Base-by-base conservation (phyloP, 1,140 invertebrate species). In the Battus philenor region DNA sequence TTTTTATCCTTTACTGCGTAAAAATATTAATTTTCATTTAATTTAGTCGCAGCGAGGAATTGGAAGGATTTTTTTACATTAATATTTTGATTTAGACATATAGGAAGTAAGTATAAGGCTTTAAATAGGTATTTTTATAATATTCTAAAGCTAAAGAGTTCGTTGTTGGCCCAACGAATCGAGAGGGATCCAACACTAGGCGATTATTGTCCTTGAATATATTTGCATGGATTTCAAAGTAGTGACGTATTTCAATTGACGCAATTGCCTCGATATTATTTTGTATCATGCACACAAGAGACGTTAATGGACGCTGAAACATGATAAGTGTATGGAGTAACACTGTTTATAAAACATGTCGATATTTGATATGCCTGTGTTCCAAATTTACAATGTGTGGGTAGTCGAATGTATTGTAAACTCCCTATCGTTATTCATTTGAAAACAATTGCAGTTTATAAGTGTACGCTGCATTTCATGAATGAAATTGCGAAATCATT, bases 181-280 rank as follows among this genome's bases (percentile, higher is more conserved):
- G 12, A 30, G 5, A n/a, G 27, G 27, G 27, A 10, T 11, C 9
- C n/a, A 7, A 9, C 24, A 27, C 6, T 12, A 22, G 4, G 24
- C 22, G 38, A 27, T 41, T 41, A 30, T 36, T 52, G 56, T 57
- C 64, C 60, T 67, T 61, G 67, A 39, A 29, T 49, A 50, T 44
- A 59, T 56, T 60, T 60, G 56, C 54, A 66, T 57, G 52, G 47
- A 59, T 59, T 65, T 62, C 44, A 53, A 48, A 43, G 48, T 49
- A 50, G 58, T 33, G 30, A 64, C 55, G 47, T 60, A 50, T 59
- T 56, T 56, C 64, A 71, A 66, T 68, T 68, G 61, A 45, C 47
- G 50, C 49, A 62, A 64, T 63, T 66, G 56, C 45, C 44, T 44
- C 45, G 44, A 39, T 46, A 60, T 63, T 54, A 60, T 59, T 57